A percentile compares a stretch with the other conserved stretches of the same genome.
These are phyloP conservation scores for Athene noctua DNA, from an alignment of 2,113 vertebrate species.

Conservation along the genomic window DNA sequence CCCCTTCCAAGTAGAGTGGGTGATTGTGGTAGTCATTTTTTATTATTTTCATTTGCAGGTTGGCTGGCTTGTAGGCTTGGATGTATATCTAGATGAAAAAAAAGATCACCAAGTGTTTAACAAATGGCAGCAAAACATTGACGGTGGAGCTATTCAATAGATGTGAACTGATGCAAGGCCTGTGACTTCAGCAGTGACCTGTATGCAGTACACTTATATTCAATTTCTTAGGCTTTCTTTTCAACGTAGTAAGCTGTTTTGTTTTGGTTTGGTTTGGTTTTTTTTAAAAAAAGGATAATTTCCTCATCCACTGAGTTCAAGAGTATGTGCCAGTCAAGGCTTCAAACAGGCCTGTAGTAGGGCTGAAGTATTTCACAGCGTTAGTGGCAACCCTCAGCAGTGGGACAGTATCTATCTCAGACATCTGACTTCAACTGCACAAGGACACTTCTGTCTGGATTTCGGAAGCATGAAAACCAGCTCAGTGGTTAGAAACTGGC, in stretches of 20 bases:
- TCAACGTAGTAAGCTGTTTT: neutral
- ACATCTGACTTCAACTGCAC: constrained; percentile 16
- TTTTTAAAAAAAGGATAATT: neutral
- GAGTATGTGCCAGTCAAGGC: neutral
- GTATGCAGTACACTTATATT: neutral
- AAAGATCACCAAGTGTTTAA: neutral
- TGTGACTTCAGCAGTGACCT: neutral
- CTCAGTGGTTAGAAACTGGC: neutral
- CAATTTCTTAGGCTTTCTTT: neutral
- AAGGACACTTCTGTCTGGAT: constrained; percentile 18
- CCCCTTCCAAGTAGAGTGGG: constrained; percentile 86
- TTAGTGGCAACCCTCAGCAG: neutral
- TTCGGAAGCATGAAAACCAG: neutral
- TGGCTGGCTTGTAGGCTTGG: constrained; percentile 87
- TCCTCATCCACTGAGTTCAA: neutral
- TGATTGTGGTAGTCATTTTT: constrained; percentile 87
- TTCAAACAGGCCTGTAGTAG: neutral
- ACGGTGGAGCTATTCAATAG: neutral
- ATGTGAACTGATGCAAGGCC: neutral
- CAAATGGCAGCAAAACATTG: neutral
- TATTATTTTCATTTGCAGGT: constrained; percentile 87
- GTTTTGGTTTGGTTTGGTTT: no score
- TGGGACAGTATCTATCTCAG: neutral
- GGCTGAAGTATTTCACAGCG: neutral
- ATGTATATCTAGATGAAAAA: constrained; percentile 84